Evolutionary conservation across 2,113 vertebrate species (phyloP).

Genomic region (Marcusenius ussheri): DNA sequence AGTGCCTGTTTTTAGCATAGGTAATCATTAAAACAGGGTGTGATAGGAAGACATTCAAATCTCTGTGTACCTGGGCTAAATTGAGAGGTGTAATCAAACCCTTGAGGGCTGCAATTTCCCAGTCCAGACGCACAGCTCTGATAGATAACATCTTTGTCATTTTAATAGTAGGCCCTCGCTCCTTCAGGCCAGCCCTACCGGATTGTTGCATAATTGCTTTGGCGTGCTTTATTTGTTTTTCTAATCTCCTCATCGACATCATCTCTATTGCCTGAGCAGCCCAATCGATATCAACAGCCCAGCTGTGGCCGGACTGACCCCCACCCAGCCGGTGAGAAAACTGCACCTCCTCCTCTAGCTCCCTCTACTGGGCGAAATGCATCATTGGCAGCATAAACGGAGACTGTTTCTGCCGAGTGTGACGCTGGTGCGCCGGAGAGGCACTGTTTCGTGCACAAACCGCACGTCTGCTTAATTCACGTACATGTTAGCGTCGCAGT

Average conservation of each 20-base stretch:
- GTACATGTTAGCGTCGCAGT: neutral
- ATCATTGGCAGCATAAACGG: neutral
- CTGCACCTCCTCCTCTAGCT: neutral
- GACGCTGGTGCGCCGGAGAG: neutral
- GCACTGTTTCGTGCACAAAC: neutral
- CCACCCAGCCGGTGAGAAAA: neutral
- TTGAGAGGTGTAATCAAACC: neutral
- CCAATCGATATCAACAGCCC: conserved; percentile 18
- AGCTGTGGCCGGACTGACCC: neutral
- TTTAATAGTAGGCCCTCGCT: neutral
- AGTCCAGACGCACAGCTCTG: neutral
- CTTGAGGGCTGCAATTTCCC: neutral
- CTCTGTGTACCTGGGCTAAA: neutral
- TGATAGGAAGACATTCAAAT: neutral
- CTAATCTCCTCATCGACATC: conserved; percentile 22
- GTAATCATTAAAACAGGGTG: neutral
- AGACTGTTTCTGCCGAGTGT: neutral
- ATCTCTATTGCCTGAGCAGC: neutral
- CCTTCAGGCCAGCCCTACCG: conserved; percentile 3
- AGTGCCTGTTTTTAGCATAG: neutral
- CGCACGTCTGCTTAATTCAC: neutral
- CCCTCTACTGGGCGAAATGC: neutral
- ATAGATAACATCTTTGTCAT: neutral
- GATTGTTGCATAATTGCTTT: conserved; percentile 22
- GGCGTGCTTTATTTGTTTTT: conserved; percentile 29